These are phyloP conservation scores for Lasiommata megera DNA, from an alignment of 2,888 invertebrate genomes.

Conservation along the genomic window DNA sequence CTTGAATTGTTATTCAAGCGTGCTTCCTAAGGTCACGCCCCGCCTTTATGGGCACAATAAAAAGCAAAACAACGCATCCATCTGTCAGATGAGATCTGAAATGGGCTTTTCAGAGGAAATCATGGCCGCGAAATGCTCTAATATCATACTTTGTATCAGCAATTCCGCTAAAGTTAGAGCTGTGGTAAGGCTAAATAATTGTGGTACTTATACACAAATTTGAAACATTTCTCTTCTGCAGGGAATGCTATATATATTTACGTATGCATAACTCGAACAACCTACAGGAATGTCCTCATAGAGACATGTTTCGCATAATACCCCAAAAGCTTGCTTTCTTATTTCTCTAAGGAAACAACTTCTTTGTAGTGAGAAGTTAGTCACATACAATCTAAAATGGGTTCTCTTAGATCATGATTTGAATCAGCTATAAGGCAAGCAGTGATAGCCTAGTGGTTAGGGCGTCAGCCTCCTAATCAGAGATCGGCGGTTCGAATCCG, in stretches of 20 bases:
- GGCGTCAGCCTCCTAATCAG: no score
- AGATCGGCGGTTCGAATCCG: no score
- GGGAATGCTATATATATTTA: background rate
- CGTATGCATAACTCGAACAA: no score
- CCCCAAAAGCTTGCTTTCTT: no score
- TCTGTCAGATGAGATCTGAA: conserved; percentile 67
- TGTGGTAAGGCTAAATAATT: background rate
- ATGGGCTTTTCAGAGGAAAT: conserved; percentile 45
- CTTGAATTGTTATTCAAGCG: conserved; percentile 54
- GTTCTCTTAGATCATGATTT: no score
- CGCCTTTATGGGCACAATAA: conserved; percentile 65
- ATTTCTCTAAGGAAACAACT: no score
- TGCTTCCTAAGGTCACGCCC: conserved; percentile 55
- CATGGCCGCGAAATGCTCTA: conserved; percentile 37
- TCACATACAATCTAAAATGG: no score
- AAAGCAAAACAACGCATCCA: conserved; percentile 70
- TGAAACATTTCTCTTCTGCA: background rate
- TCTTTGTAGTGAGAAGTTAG: no score
- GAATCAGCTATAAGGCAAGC: no score
- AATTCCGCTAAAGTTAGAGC: conserved; percentile 1
- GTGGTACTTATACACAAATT: background rate
- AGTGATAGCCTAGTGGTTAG: no score
- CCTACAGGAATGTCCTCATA: no score
- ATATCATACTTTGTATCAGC: conserved; percentile 18
- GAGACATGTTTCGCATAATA: no score